A percentile compares a stretch with the other conserved stretches of the same genome.
Evolutionary conservation across 2,888 invertebrate genomes (phyloP).

Genomic region (Gymnocheta viridis): DNA sequence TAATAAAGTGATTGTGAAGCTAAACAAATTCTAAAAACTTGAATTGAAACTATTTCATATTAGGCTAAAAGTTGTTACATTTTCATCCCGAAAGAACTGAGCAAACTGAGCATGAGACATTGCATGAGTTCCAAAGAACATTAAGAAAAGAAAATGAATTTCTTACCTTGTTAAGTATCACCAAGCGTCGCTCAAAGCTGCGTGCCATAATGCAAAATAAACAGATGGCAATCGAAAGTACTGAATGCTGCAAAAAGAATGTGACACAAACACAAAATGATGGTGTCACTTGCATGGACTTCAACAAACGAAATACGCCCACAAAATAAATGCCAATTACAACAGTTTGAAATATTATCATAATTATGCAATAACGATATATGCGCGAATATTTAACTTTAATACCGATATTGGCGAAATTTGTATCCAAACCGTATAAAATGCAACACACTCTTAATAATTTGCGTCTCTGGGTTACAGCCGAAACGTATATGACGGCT

Average conservation of each 20-base stretch:
- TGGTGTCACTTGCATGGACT: slow-evolving; percentile 76
- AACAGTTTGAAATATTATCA: slow-evolving; percentile 76
- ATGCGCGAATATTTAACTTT: slow-evolving; percentile 79
- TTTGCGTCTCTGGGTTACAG: slow-evolving; percentile 76
- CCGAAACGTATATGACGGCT: slow-evolving; percentile 77
- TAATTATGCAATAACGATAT: slow-evolving; percentile 76
- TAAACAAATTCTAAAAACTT: no score
- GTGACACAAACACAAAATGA: slow-evolving; percentile 79
- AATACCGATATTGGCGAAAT: slow-evolving; percentile 78
- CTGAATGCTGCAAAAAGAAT: slow-evolving; percentile 79
- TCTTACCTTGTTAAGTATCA: slow-evolving; percentile 80
- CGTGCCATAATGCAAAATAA: slow-evolving; percentile 78
- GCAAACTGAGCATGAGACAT: no score
- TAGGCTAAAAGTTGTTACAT: no score
- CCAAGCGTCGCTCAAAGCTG: slow-evolving; percentile 78
- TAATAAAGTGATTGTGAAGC: no score
- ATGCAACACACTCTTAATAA: slow-evolving; percentile 76
- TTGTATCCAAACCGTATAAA: slow-evolving; percentile 76
- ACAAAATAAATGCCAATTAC: slow-evolving; percentile 77
- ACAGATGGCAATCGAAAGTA: slow-evolving; percentile 79
- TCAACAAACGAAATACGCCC: slow-evolving; percentile 78
- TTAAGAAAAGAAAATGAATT: not conserved
- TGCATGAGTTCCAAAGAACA: not conserved
- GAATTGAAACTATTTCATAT: no score
- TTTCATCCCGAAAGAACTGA: no score